Evolutionary conservation across 2,113 vertebrate species (phyloP), one percentile per base, ranked within the genome.

Genomic region (Puffinus mauretanicus): DNA sequence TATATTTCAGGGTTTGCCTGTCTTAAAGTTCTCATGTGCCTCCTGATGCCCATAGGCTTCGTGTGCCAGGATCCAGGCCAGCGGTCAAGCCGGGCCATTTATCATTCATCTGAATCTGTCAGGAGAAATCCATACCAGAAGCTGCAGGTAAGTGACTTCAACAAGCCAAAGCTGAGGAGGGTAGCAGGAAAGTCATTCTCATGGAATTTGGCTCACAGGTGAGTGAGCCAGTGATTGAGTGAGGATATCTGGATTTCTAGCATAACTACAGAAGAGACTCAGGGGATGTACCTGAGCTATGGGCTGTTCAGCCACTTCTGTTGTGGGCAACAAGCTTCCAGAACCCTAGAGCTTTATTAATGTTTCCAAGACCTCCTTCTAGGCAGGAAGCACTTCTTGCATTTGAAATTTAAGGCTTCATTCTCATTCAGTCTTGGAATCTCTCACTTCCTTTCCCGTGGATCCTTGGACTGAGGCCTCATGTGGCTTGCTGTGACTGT

Each of bases 11-110:
- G 7, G 14, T 40, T 94, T 85, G 34, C 42, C 24, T 75, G 13
- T 87, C 16, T 72, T 44, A 30, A 92, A 84, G 65, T 70, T 92
- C n/a, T 91, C 15, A 18, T 54, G 16, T 95, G 80, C 54, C 73
- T 95, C 52, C 92, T 83, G 46, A 66, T 94, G 71, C 46, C 64
- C 44, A 13, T 42, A 99, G 99, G 99, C 55, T 98, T 99, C 15
- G 99, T 99, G 76, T 99, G 99, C 98, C 99, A 99, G 95, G 98
- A 99, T 97, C 99, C 99, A 82, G 93, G 98, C 85, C 98, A 98
- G 67, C 97, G 97, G 82, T 97, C 98, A 83, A 94, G 90, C 40
- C 97, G 97, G 46, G 71, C 96, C 67, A 88, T 98, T 88, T 98
- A 98, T 94, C 97, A 97, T 83, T 93, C 97, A 16, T 96, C 97